Evolutionary conservation across 2,113 vertebrate species (phyloP).

Genomic region (Alaudala cheleensis): DNA sequence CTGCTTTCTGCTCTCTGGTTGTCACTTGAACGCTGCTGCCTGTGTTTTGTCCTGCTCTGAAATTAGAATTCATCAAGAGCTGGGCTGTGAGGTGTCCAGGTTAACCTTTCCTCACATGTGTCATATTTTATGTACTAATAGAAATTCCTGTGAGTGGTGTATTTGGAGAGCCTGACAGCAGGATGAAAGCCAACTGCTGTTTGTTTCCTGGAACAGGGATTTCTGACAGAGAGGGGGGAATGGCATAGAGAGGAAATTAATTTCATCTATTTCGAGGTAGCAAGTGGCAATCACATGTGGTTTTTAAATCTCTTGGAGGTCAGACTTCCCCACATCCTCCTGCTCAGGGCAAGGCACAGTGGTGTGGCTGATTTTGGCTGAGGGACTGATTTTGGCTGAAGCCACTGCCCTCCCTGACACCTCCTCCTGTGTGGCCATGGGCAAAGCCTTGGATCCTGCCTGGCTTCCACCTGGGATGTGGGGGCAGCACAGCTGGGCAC

Average conservation of each 20-base stretch:
- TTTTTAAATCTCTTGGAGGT: not conserved
- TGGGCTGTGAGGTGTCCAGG: not conserved
- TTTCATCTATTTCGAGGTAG: not conserved
- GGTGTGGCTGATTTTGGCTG: not conserved
- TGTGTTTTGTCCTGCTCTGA: not conserved
- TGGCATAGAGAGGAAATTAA: not conserved
- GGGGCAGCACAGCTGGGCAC: too few relatives aligned
- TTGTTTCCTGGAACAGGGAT: not conserved
- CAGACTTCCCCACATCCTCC: rapidly evolving
- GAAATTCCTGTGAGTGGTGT: not conserved
- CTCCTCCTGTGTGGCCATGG: not conserved
- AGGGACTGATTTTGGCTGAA: not conserved
- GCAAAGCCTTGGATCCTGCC: not conserved
- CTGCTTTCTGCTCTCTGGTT: not conserved
- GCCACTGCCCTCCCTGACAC: not conserved
- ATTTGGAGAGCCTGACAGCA: not conserved
- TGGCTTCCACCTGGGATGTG: not conserved
- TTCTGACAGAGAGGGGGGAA: not conserved
- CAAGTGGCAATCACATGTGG: not conserved
- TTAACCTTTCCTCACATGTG: not conserved
- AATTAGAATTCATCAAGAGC: not conserved
- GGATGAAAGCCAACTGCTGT: not conserved
- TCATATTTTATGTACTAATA: not conserved
- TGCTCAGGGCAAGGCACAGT: not conserved
- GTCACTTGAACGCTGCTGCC: not conserved